These are phyloP conservation scores for Ailurus styani DNA, from an alignment of 2,113 vertebrate species.

Conservation along the genomic window DNA sequence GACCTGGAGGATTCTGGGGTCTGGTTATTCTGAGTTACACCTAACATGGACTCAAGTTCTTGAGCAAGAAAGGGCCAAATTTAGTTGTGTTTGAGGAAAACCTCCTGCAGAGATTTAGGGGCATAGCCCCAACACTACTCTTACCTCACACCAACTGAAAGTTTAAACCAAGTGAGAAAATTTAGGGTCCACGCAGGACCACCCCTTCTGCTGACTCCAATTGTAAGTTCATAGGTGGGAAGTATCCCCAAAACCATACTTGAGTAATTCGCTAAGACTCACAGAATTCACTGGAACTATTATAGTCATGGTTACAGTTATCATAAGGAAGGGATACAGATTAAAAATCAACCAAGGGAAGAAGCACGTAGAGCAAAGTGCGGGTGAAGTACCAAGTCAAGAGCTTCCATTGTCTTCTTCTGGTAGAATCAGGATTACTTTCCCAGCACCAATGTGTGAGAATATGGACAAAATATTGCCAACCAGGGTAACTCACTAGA, in stretches of 20 bases:
- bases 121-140: too few species aligned
- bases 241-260: background rate
- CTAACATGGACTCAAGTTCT: background rate
- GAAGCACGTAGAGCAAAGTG: rapidly evolving
- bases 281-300: background rate
- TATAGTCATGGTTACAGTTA: background rate
- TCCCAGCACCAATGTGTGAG: background rate
- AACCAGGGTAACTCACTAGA: background rate
- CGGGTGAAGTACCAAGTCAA: background rate
- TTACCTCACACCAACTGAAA: background rate
- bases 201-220: background rate
- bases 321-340: background rate
- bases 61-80: background rate
- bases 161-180: background rate
- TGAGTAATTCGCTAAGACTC: background rate
- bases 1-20: background rate
- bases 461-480: background rate
- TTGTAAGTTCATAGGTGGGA: background rate
- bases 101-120: background rate
- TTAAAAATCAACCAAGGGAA: background rate
- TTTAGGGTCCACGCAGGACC: background rate
- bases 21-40: background rate
- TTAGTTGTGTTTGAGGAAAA: background rate
- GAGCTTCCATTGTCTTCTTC: background rate
- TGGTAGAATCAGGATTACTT: background rate